These are phyloP conservation scores for Xyrauchen texanus DNA, from an alignment of 2,113 vertebrate species.

Conservation along the genomic window DNA sequence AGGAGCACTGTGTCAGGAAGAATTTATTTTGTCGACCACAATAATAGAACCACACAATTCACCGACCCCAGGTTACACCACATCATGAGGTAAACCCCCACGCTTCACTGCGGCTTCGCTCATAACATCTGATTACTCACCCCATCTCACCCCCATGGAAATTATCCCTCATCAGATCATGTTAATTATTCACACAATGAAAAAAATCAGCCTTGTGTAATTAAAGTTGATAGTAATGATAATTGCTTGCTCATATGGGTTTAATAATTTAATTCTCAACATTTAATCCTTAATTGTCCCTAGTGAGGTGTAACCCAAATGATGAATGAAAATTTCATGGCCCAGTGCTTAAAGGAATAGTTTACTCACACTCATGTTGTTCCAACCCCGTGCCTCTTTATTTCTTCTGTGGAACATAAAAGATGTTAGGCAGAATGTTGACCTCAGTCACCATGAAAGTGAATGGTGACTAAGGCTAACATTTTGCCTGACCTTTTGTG, in stretches of 20 bases:
- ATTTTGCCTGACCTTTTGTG: no score
- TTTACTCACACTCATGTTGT: no score
- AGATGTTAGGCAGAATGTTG: no score
- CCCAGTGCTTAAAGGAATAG: no score
- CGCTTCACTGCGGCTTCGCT: slow-evolving; percentile 1
- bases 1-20: slow-evolving; percentile 95
- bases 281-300: slow-evolving; percentile 20
- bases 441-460: no score
- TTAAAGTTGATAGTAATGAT: slow-evolving; percentile 25
- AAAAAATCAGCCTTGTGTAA: slow-evolving; percentile 21
- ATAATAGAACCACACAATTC: slow-evolving; percentile 97
- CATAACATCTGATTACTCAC: slow-evolving; percentile 40
- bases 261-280: slow-evolving; percentile 22
- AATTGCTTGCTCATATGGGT: slow-evolving; percentile 20
- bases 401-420: no score
- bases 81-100: slow-evolving; percentile 89
- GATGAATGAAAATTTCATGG: neutral
- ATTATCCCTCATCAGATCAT: slow-evolving; percentile 3
- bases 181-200: slow-evolving; percentile 29
- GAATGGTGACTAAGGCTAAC: no score
- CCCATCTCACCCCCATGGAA: slow-evolving; percentile 36
- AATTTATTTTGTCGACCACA: slow-evolving; percentile 99
- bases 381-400: no score
- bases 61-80: slow-evolving; percentile 95
- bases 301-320: neutral